Evolutionary conservation across 92 coral and sea anemone species (phyloP).

Genomic region (Parazoanthus swiftii): DNA sequence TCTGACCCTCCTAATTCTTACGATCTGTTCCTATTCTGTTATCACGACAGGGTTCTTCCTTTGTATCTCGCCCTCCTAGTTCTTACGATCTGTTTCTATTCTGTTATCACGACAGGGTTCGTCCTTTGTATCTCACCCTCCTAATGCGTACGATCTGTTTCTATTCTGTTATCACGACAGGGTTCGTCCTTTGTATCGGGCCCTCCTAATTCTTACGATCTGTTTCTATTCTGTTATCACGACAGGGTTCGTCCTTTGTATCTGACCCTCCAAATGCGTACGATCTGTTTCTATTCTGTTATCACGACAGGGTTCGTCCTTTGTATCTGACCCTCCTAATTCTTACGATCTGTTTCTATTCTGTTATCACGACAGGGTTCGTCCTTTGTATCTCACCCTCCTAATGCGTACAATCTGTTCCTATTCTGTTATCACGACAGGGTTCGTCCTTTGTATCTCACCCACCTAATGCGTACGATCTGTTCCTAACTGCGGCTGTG

Average conservation of each 20-base stretch:
- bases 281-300: no score
- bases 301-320: constrained; percentile 73
- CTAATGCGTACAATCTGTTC: no score
- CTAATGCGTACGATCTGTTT: constrained; percentile 89
- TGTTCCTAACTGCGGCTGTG: constrained; percentile 90
- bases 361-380: no score
- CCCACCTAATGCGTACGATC: constrained; percentile 86
- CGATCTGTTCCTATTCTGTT: no score
- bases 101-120: constrained; percentile 64
- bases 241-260: constrained; percentile 81
- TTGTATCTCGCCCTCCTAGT: constrained; percentile 73
- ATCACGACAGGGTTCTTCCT: constrained; percentile 74
- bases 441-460: constrained; percentile 90
- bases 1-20: constrained; percentile 60
- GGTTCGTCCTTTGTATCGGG: constrained; percentile 16
- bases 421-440: constrained; percentile 37
- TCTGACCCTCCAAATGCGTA: constrained; percentile 66
- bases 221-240: not conserved
- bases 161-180: constrained; percentile 6
- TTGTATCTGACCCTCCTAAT: constrained; percentile 83
- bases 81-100: no score
- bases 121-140: constrained; percentile 78
- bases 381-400: no score
- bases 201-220: constrained; percentile 51
- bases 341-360: constrained; percentile 81